A percentile compares a stretch with the other conserved stretches of the same genome.
Evolutionary conservation across 1,140 invertebrate genomes (phyloP).

Genomic region (Parapsyche elsis): DNA sequence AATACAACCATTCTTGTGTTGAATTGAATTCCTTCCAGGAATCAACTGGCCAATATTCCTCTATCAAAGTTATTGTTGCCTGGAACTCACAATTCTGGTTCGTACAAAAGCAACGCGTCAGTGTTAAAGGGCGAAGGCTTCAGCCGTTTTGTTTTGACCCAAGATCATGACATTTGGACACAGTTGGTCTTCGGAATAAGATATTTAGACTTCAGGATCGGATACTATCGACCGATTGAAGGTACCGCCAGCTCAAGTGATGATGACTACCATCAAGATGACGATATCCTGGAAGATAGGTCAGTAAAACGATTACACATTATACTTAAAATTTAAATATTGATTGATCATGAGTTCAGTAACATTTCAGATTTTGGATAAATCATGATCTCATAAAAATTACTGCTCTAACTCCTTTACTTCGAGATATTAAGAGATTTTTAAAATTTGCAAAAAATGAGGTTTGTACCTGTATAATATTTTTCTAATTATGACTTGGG

Average conservation of each 20-base stretch:
- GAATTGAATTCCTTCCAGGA: conserved; percentile 57
- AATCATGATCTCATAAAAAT: conserved; percentile 72
- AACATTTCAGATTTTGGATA: conserved; percentile 68
- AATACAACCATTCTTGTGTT: too few relatives aligned
- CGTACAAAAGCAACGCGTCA: conserved; percentile 66
- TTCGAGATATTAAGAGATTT: conserved; percentile 70
- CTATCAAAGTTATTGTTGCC: conserved; percentile 73
- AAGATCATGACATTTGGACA: conserved; percentile 73
- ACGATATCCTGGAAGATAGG: conserved; percentile 44
- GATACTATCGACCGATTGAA: conserved; percentile 66
- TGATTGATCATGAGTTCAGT: conserved; percentile 11
- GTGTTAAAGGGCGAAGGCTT: conserved; percentile 63
- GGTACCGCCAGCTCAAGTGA: not conserved
- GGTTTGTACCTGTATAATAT: too few relatives aligned
- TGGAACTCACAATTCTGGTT: conserved; percentile 78
- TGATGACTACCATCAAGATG: conserved; percentile 29
- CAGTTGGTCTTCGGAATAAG: conserved; percentile 74
- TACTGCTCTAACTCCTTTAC: conserved; percentile 65
- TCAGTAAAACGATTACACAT: conserved; percentile 18
- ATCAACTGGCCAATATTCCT: conserved; percentile 68
- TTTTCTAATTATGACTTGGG: too few relatives aligned
- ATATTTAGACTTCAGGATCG: conserved; percentile 74
- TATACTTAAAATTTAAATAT: not conserved
- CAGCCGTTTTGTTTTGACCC: conserved; percentile 69
- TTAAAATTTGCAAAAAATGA: conserved; percentile 67